Base-by-base conservation (phyloP, 2,888 invertebrate genomes). In the Coremacera marginata region DNA sequence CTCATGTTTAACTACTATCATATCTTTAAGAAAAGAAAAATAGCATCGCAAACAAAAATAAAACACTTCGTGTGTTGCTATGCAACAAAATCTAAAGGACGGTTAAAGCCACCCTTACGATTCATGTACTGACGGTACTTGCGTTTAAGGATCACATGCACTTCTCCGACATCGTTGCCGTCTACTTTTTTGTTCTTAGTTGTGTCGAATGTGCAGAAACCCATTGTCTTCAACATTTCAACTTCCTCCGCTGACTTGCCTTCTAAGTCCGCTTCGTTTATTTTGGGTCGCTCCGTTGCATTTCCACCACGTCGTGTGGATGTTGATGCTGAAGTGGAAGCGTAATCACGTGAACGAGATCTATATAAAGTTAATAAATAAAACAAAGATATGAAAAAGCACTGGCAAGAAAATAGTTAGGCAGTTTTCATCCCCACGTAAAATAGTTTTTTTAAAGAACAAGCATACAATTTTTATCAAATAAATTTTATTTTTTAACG, bases 111-210 rank as follows among this genome's bases (percentile, higher is more conserved):
- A 80, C 99, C 99, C 90, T 98, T 97, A 80, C 99, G 93, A 90
- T 99, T 99, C 99, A 99, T 99, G 88, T 99, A 99, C 90, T 99
- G 99, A 84, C 98, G 94, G 89, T 98, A 98, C 90, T 98, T 97
- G 84, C 99, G 92, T 90, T 98, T 98, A 79, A 98, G 92, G 80
- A 98, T 97, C 77, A 98, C 96, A 89, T 98, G 98, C 80, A 98
- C 98, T 37, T 94, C 95, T n/a, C 97, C 98, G 75, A 94, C 94
- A 84, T 98, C 96, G 88, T 99, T 99, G 44, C 96, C 97, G 0
- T 95, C 94, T 0, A 99, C 98, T 90, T 96, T 96, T 90, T 97
- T 98, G 84, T 96, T 96, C 91, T 99, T 99, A 0, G 99, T 98
- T 0, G 96, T 94, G 87, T 98, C 96, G 89, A 99, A 99, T 80